These are phyloP conservation scores for Pristionchus arcanus DNA, from an alignment of 2,888 invertebrate genomes.

Conservation along the genomic window DNA sequence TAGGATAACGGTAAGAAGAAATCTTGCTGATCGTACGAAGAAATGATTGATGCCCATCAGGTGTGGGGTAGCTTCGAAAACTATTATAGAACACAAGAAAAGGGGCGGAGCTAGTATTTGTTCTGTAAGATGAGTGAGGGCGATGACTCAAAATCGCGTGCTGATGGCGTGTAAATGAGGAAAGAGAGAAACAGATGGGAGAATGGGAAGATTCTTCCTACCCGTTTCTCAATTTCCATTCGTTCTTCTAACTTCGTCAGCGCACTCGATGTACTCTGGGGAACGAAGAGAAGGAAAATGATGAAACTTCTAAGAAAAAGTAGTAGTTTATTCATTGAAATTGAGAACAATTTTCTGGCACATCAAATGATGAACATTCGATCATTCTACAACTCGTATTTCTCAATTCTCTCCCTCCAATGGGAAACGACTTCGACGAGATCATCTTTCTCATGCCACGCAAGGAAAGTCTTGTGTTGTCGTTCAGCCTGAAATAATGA, in stretches of 20 bases:
- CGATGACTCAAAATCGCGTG: background rate
- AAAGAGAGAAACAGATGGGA: background rate
- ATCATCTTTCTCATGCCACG: too few relatives aligned
- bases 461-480: too few relatives aligned
- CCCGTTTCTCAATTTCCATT: background rate
- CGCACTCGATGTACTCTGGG: background rate
- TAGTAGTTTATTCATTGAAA: too few relatives aligned
- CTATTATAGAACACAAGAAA: background rate
- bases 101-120: background rate
- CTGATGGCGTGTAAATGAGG: background rate
- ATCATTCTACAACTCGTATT: too few relatives aligned
- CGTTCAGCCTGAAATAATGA: too few relatives aligned
- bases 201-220: background rate
- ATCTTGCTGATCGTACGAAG: background rate
- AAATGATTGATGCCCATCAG: background rate
- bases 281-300: background rate
- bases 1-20: background rate
- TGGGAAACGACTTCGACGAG: too few relatives aligned
- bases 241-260: background rate
- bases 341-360: too few relatives aligned
- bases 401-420: too few relatives aligned
- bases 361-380: too few relatives aligned
- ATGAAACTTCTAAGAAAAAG: too few relatives aligned
- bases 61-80: background rate
- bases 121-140: background rate